These are phyloP conservation scores for Aphidius ervi DNA, from an alignment of 1,140 invertebrate genomes.

Conservation along the genomic window DNA sequence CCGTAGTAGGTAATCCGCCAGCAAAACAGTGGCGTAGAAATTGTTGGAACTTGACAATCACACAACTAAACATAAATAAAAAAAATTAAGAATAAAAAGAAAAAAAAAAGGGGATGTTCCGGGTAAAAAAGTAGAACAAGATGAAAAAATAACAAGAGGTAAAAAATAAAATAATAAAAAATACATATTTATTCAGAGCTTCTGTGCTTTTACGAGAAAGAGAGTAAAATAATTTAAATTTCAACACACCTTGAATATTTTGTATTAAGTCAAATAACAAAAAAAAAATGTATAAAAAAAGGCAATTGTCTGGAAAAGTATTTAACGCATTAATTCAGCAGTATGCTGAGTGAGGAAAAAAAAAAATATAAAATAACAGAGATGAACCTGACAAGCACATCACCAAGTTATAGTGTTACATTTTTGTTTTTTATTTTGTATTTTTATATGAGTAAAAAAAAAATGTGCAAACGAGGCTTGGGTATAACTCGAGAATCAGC, in stretches of 20 bases:
- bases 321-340: slow-evolving; percentile 11
- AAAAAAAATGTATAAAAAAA: neutral
- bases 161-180: too few relatives aligned
- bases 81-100: neutral
- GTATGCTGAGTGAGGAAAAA: slow-evolving; percentile 7
- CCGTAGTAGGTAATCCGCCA: slow-evolving; percentile 18
- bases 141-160: too few relatives aligned
- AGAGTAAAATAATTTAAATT: too few relatives aligned
- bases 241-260: too few relatives aligned
- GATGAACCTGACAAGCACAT: slow-evolving; percentile 9
- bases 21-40: neutral
- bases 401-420: slow-evolving; percentile 10
- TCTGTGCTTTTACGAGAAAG: too few relatives aligned
- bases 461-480: slow-evolving; percentile 19
- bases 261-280: neutral
- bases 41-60: neutral
- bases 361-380: neutral
- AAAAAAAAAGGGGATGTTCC: neutral
- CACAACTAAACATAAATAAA: neutral
- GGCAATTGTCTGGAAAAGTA: slow-evolving; percentile 7
- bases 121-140: too few relatives aligned
- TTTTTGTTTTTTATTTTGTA: slow-evolving; percentile 11
- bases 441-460: slow-evolving; percentile 16
- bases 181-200: too few relatives aligned
- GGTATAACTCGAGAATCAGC: slow-evolving; percentile 16